A percentile compares a stretch with the other conserved stretches of the same genome.
Evolutionary conservation across 2,797 vertebrate genomes (phyloP).

Genomic region (Centroberyx gerrardi): DNA sequence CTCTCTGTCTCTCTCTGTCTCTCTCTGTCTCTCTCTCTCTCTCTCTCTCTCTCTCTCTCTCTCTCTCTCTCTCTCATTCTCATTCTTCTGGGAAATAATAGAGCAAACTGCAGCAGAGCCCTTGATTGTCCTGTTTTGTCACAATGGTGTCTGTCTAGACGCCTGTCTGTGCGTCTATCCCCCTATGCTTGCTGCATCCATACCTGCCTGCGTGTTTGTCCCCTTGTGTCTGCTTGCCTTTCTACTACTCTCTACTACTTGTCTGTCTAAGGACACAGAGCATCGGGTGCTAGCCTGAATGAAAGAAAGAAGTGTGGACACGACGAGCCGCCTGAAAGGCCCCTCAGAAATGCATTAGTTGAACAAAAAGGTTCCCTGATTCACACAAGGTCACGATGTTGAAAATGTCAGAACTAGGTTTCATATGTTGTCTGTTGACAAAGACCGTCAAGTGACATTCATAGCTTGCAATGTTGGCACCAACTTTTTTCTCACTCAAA

Average conservation of each 20-base stretch:
- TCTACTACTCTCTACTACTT: conserved; percentile 6
- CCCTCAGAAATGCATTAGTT: conserved; percentile 26
- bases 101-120: no score
- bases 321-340: not conserved
- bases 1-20: conserved; percentile 1
- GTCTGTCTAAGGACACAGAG: conserved; percentile 27
- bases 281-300: conserved; percentile 54
- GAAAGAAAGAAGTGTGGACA: not conserved
- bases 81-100: conserved; percentile 18
- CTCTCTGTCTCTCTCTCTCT: conserved; percentile 22
- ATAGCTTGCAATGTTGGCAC: conserved; percentile 16
- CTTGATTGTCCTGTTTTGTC: not conserved
- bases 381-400: conserved; percentile 40
- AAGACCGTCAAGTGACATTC: conserved; percentile 46
- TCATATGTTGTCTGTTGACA: conserved; percentile 45
- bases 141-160: conserved; percentile 13
- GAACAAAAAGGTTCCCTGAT: conserved; percentile 13
- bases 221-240: conserved; percentile 3
- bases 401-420: conserved; percentile 44
- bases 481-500: not conserved
- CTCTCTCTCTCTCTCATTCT: conserved; percentile 10
- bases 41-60: conserved; percentile 1
- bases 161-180: not conserved
- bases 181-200: not conserved
- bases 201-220: conserved; percentile 26